Base-by-base conservation (phyloP, 1,140 invertebrate species). In the Zaprionus taronus region DNA sequence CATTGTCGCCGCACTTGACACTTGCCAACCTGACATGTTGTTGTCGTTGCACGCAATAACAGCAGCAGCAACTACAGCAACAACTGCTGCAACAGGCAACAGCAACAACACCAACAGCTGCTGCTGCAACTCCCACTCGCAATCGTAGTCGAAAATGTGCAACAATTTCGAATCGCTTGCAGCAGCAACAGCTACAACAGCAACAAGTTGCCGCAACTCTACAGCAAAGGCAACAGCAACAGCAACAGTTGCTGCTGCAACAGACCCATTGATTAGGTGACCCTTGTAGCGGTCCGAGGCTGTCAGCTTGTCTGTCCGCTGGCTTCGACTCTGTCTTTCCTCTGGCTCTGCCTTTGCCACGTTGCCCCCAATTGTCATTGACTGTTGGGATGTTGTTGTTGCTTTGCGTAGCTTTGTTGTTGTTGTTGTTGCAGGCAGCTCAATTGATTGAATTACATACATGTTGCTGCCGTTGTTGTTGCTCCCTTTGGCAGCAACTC, bases 361-460 rank as follows among this genome's bases (percentile, higher is more conserved):
- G 71, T 80, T 81, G 84, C 74, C 81, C 84, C 81, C 84, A 89
- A 83, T 87, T 87, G 80, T 75, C 84, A 89, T 79, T 87, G 84
- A 80, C 78, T 78, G 77, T 58, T 81, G 55, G 36, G 41, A 20
- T 67, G 80, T 69, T 36, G 79, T 56, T 63, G 64, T 34, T 38
- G 68, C 22, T n/a, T n/a, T n/a, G n/a, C n/a, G n/a, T n/a, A n/a
- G n/a, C n/a, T n/a, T n/a, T 38, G 73, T 15, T 53, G 78, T 24
- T 73, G 76, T 41, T 72, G 67, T 22, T 77, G 79, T 58, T 79
- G 76, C 71, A 56, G 73, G 44, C 9, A 76, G 64, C 80, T 80
- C 84, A 87, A 87, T 87, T 87, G 83, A 87, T 87, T 87, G 83
- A 87, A 87, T 87, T 87, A 87, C 84, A 89, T 83, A 87, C 77